These are phyloP conservation scores for Agonopterix heracliana DNA, from an alignment of 2,888 invertebrate genomes.

Conservation along the genomic window DNA sequence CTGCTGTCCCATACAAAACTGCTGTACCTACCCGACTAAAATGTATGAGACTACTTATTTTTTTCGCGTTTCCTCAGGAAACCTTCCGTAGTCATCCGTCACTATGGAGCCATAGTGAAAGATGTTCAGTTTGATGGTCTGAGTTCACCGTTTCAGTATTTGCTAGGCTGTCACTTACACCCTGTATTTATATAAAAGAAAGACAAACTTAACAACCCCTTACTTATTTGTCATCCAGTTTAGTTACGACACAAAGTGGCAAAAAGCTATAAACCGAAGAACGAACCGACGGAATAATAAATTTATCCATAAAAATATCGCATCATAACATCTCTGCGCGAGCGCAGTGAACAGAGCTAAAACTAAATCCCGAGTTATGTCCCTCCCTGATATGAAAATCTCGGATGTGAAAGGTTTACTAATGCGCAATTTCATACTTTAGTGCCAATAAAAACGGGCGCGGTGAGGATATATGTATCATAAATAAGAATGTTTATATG, in stretches of 20 bases:
- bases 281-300: conserved; percentile 41
- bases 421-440: conserved; percentile 69
- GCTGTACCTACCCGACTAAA: too few species aligned
- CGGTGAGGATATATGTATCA: conserved; percentile 46
- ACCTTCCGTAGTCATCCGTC: too few species aligned
- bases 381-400: conserved; percentile 46
- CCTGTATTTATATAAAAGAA: too few species aligned
- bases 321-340: conserved; percentile 41
- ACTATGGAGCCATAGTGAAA: too few species aligned
- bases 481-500: conserved; percentile 63
- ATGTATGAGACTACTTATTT: too few species aligned
- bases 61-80: too few species aligned
- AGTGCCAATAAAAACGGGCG: conserved; percentile 62
- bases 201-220: background rate
- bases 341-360: conserved; percentile 48
- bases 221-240: conserved; percentile 7
- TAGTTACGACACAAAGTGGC: conserved; percentile 43
- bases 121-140: too few species aligned
- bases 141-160: too few species aligned
- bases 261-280: conserved; percentile 52
- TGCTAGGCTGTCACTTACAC: too few species aligned
- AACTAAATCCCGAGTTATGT: conserved; percentile 65
- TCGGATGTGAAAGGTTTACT: conserved; percentile 62
- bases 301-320: conserved; percentile 63
- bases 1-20: too few species aligned